These are phyloP conservation scores for Prietella phreatophila DNA, from an alignment of 2,113 vertebrate genomes.

Conservation along the genomic window DNA sequence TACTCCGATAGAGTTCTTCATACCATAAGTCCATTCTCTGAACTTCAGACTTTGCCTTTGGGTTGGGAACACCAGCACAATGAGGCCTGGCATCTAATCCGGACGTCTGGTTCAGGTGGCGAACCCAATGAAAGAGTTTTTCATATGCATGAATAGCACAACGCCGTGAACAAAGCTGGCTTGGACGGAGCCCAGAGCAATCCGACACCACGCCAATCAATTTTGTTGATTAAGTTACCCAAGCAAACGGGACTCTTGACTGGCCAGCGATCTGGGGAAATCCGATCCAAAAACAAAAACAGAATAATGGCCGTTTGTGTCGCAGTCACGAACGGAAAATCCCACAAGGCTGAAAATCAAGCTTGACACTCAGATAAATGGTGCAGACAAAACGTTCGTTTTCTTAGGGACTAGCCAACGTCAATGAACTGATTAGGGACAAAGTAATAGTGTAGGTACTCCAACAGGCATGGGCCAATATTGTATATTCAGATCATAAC, in stretches of 20 bases:
- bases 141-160: slow-evolving; percentile 73
- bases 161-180: slow-evolving; percentile 67
- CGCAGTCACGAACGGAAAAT: slow-evolving; percentile 57
- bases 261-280: slow-evolving; percentile 65
- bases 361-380: background rate
- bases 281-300: slow-evolving; percentile 51
- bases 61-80: slow-evolving; percentile 15
- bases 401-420: background rate
- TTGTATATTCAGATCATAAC: background rate
- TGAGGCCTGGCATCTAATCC: slow-evolving; percentile 59
- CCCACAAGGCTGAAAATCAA: background rate
- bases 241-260: slow-evolving; percentile 66
- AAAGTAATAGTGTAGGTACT: background rate
- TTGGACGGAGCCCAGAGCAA: slow-evolving; percentile 64
- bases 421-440: background rate
- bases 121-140: slow-evolving; percentile 66
- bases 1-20: background rate
- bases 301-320: slow-evolving; percentile 7
- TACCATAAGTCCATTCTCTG: background rate
- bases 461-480: too few relatives aligned
- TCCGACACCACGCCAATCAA: slow-evolving; percentile 76
- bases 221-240: slow-evolving; percentile 78
- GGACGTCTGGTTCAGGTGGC: slow-evolving; percentile 64
- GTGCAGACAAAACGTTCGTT: background rate
- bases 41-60: background rate